Evolutionary conservation across 1,140 invertebrate species (phyloP).

Genomic region (Halesus radiatus): DNA sequence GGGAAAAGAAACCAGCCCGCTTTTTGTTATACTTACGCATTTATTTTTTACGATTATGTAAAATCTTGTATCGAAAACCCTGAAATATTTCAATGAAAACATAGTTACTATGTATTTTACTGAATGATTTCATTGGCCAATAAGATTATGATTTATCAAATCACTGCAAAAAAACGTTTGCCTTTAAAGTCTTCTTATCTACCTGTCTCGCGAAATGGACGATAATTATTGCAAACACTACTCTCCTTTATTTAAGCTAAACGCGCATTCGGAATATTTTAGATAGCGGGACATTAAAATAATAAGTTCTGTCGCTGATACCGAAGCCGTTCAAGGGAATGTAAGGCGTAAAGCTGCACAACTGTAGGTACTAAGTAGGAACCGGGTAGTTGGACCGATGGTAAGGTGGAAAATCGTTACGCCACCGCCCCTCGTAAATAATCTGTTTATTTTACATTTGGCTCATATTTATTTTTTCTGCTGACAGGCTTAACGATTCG

Average conservation of each 20-base stretch:
- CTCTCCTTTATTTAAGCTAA: background rate
- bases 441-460: constrained; percentile 52
- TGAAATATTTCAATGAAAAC: too few relatives aligned
- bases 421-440: constrained; percentile 43
- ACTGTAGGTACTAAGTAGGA: too few relatives aligned
- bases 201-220: background rate
- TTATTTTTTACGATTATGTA: too few relatives aligned
- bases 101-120: too few relatives aligned
- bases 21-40: too few relatives aligned
- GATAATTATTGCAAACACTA: constrained; percentile 11
- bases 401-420: constrained; percentile 15
- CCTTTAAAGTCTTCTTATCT: background rate
- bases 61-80: too few relatives aligned
- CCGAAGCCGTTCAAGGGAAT: background rate
- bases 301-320: constrained; percentile 23
- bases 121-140: too few relatives aligned
- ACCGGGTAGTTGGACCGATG: constrained; percentile 7
- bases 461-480: constrained; percentile 48
- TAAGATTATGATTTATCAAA: too few relatives aligned
- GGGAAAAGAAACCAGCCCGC: too few relatives aligned
- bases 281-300: constrained; percentile 28
- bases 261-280: constrained; percentile 10
- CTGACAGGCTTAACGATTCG: constrained; percentile 46
- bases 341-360: constrained; percentile 2
- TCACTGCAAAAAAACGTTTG: background rate